phyloP scores from a whole-genome alignment of 1,140 invertebrate species.

The Atta cephalotes region DNA sequence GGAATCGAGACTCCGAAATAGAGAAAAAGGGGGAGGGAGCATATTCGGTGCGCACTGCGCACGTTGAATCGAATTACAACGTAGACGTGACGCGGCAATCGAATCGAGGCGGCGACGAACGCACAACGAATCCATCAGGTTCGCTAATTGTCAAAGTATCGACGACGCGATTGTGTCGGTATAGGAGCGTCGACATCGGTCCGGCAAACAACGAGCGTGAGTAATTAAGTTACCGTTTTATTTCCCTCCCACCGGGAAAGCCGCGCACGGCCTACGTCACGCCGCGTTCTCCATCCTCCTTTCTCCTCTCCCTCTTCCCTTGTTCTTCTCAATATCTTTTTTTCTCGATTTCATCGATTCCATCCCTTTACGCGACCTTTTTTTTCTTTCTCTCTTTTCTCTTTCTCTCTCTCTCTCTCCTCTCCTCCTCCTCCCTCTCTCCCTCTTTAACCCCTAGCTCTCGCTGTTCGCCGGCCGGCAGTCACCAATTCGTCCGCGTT shows the following conservation, averaged over 20 bases:
- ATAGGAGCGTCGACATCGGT: slow-evolving; percentile 61
- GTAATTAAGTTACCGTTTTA: slow-evolving; percentile 78
- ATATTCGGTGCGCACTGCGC: slow-evolving; percentile 15
- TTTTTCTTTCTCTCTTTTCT: slow-evolving; percentile 34
- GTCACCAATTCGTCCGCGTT: slow-evolving; percentile 55
- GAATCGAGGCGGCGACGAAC: slow-evolving; percentile 47
- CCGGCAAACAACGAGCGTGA: slow-evolving; percentile 71
- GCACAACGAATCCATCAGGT: slow-evolving; percentile 53
- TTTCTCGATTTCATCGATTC: slow-evolving; percentile 70
- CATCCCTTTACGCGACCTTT: slow-evolving; percentile 47
- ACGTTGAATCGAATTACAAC: slow-evolving; percentile 51
- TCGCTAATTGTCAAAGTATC: slow-evolving; percentile 76
- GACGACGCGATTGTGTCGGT: slow-evolving; percentile 43
- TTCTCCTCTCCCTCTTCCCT: not conserved
- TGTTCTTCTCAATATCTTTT: slow-evolving; percentile 24
- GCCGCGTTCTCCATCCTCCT: slow-evolving; percentile 13
- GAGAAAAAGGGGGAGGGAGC: not conserved
- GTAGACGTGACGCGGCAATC: slow-evolving; percentile 54
- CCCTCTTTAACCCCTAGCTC: not conserved
- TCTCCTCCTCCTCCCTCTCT: not conserved
- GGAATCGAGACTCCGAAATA: slow-evolving; percentile 11
- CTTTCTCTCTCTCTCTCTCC: not conserved
- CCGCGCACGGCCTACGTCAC: slow-evolving; percentile 13
- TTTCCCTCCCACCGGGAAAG: slow-evolving; percentile 16
- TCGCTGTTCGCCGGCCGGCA: not conserved